Evolutionary conservation across 2,888 invertebrate genomes (phyloP).

Genomic region (Volucella inflata): DNA sequence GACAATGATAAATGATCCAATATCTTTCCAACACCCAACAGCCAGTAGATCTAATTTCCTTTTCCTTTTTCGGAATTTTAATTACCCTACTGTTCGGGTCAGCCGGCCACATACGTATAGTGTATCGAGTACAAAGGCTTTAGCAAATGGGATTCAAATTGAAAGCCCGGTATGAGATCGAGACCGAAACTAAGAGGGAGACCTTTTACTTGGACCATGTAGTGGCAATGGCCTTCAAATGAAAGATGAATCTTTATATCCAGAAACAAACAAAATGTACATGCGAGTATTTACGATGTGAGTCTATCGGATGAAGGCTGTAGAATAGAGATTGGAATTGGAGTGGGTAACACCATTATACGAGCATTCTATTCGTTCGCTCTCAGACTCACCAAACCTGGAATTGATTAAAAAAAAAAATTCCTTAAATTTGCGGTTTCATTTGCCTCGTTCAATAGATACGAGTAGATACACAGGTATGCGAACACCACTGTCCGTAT

Average conservation of each 20-base stretch:
- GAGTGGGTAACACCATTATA: slow-evolving; percentile 31
- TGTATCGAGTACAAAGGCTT: slow-evolving; percentile 51
- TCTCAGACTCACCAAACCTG: slow-evolving; percentile 2
- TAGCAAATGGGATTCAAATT: slow-evolving; percentile 68
- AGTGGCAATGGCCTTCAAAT: slow-evolving; percentile 39
- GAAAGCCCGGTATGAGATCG: slow-evolving; percentile 52
- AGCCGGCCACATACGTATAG: slow-evolving; percentile 4
- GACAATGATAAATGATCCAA: slow-evolving; percentile 72
- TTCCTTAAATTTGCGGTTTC: slow-evolving; percentile 37
- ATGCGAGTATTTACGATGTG: not conserved
- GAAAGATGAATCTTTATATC: slow-evolving; percentile 60
- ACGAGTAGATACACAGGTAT: slow-evolving; percentile 23
- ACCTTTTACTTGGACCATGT: too few relatives aligned
- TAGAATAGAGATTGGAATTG: not conserved
- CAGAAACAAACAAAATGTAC: slow-evolving; percentile 26
- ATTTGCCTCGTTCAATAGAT: slow-evolving; percentile 16
- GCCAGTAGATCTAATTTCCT: slow-evolving; percentile 57
- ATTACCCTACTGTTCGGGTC: slow-evolving; percentile 53
- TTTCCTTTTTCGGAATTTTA: slow-evolving; percentile 66
- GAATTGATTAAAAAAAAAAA: slow-evolving; percentile 29
- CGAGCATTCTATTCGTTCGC: too few relatives aligned
- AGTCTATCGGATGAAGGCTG: slow-evolving; percentile 37
- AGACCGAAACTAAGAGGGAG: not conserved
- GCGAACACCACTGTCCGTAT: not conserved
- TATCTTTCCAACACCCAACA: slow-evolving; percentile 34